Evolutionary conservation across 1,140 invertebrate species (phyloP), one percentile per base, ranked within the genome.

Genomic region (Drosophila yakuba): DNA sequence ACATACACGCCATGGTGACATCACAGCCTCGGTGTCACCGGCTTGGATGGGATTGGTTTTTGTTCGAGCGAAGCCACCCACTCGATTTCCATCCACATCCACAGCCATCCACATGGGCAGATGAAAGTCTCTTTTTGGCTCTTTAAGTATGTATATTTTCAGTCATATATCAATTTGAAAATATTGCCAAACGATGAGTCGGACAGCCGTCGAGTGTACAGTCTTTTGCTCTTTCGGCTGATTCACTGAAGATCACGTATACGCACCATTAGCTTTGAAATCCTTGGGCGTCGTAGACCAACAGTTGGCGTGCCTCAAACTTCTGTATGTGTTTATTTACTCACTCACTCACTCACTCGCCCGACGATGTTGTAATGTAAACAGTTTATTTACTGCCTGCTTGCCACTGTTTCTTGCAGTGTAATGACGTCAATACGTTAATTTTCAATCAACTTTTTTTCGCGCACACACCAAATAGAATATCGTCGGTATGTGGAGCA

Each of bases 181-280:
- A 76, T 71, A 71, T 85, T 80, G 80, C 68, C 51, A 86, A 79
- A 79, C 64, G 75, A 86, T 86, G 82, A 88, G 55, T 88, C 79
- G 71, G 44, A 38, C 52, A 44, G 48, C 20, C 38, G 44, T 10
- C 43, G 35, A 56, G 43, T 35, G 63, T 69, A 69, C 66, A 69
- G 55, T 74, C 41, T 36, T 17, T 12, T 12, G 32, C 32, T 39
- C 14, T 39, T 35, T 35, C 23, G 5, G 66, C 82, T 86, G 83
- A 88, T 62, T 86, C 83, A 86, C 59, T 75, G 54, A 88, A 83
- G 79, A 86, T 79, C 66, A 72, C 60, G 75, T 78, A 78, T 86
- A 86, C 83, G 83, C 84, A 86, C 83, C 83, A 80, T 88, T 79
- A 68, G 75, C 72, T 73, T 51, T 79, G 52, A 89, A 86, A 86